These are phyloP conservation scores for Drosophila greeni DNA, from an alignment of 2,888 invertebrate species.

Conservation along the genomic window DNA sequence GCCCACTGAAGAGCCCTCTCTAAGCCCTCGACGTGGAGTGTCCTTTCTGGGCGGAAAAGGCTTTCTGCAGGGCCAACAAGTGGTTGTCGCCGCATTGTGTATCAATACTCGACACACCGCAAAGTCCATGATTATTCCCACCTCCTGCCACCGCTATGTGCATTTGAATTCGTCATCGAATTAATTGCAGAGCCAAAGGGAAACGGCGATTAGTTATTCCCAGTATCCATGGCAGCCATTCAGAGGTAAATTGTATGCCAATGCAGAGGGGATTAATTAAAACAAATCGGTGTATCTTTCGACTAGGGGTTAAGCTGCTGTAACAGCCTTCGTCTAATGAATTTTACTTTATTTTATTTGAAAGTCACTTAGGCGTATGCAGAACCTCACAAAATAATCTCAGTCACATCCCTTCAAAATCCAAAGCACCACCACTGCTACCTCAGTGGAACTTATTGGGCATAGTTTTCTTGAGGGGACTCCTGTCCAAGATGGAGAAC, in stretches of 20 bases:
- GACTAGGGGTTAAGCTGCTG: not conserved
- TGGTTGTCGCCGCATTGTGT: conserved; percentile 45
- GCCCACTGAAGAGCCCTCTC: conserved; percentile 58
- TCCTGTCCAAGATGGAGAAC: conserved; percentile 48
- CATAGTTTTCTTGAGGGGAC: conserved; percentile 36
- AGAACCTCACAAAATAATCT: not conserved
- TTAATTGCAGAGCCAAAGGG: conserved; percentile 29
- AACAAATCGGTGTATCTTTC: not conserved
- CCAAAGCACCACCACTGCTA: not conserved
- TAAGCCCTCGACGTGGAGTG: conserved; percentile 48
- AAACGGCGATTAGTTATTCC: conserved; percentile 9
- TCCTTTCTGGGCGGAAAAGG: conserved; percentile 32
- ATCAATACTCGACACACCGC: conserved; percentile 29
- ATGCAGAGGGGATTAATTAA: conserved; percentile 13
- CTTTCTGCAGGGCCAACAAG: conserved; percentile 35
- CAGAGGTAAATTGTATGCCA: conserved; percentile 10
- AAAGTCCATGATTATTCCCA: conserved; percentile 10
- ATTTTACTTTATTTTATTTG: conserved; percentile 4
- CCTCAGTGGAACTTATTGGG: not conserved
- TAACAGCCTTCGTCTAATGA: not conserved
- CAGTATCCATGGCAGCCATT: conserved; percentile 16
- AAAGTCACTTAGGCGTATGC: not conserved
- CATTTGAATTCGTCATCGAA: conserved; percentile 40
- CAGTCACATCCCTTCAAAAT: not conserved
- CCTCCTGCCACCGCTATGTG: conserved; percentile 20